Evolutionary conservation across 1,140 invertebrate species (phyloP).

Genomic region (Leptinotarsa lineolata): DNA sequence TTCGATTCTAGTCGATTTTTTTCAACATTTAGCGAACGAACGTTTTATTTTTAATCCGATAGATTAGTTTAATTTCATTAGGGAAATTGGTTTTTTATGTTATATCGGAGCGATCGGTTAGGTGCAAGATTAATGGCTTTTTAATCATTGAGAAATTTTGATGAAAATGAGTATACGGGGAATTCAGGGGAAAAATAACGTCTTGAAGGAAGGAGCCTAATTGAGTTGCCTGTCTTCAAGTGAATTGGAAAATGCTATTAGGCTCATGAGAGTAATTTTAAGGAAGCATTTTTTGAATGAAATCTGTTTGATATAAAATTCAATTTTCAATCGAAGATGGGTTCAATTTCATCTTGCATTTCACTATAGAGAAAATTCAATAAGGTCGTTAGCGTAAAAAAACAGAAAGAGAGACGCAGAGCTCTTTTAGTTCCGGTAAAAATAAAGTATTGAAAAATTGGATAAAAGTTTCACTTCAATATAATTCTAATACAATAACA

Average conservation of each 20-base stretch:
- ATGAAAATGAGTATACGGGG: neutral
- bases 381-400: too few species aligned
- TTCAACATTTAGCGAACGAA: constrained; percentile 11
- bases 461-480: too few species aligned
- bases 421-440: too few species aligned
- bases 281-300: too few species aligned
- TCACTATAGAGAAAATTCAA: too few species aligned
- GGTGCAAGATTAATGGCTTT: constrained; percentile 26
- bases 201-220: neutral
- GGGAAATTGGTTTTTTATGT: constrained; percentile 18
- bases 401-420: too few species aligned
- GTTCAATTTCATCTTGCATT: too few species aligned
- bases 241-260: neutral
- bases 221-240: neutral
- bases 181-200: neutral
- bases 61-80: constrained; percentile 30
- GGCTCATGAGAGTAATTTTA: neutral
- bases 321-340: too few species aligned
- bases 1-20: constrained; percentile 4
- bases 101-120: neutral
- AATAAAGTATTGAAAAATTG: too few species aligned
- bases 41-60: constrained; percentile 11
- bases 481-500: too few species aligned
- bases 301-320: too few species aligned
- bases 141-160: constrained; percentile 18